Evolutionary conservation across 2,797 vertebrate genomes (phyloP), one percentile per base, ranked within the genome.

Genomic region (Merluccius polli): DNA sequence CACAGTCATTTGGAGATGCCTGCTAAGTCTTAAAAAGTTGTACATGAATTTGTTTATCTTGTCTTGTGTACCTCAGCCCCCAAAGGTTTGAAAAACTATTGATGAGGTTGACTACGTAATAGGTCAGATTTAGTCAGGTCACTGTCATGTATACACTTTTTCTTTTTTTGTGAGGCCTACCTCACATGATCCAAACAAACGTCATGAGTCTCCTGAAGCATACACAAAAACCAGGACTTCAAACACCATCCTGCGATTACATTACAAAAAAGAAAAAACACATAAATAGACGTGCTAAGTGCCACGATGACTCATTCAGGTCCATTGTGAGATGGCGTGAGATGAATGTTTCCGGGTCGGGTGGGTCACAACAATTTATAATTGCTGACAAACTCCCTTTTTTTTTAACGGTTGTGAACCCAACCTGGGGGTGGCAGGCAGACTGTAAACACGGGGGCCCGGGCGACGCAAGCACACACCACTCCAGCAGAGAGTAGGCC

Each of bases 391-490:
- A 41, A 41, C 38, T 41, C 38, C 38, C 4, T 41, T 41, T 41
- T 41, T 15, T 41, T 41, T 41, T 41, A n/a, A 70, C 30, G 68
- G 16, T 13, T 70, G 30, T 31, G 29, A 6, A 31, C 4, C 82
- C 82, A 83, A 83, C 75, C 74, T 76, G 1, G 38, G 44, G 84
- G 81, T 82, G 84, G 67, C 77, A 0, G 21, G 3, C 77, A 82
- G 76, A 82, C 77, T 85, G 79, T 91, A 90, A 91, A 92, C 88
- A 92, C 79, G 33, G 79, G 77, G 84, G 77, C 73, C 36, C 76
- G 0, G 27, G 33, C 35, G 32, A 33, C 74, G 78, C 67, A 86
- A 82, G 82, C 78, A 77, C 75, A 31, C 48, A 24, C 71, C 79
- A 79, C 84, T 87, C 83, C 21, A 79, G 38, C 76, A 30, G 75